Conservation (phyloP, 2,113 vertebrate genomes). For the human region GRCh38 chr1:61112001-61112500, state of each 20-base stretch:
- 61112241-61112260: slow-evolving; percentile 22
- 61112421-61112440: not conserved
- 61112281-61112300: not conserved
- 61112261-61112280: not conserved
- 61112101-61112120: slow-evolving; percentile 90
- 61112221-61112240: slow-evolving; percentile 62
- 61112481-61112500: not conserved
- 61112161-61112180: slow-evolving; percentile 80
- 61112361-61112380: not conserved
- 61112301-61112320: not conserved
- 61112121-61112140: slow-evolving; percentile 84
- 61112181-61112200: slow-evolving; percentile 69
- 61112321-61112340: not conserved
- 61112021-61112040: slow-evolving; percentile 96
- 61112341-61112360: not conserved
- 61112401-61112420: not conserved
- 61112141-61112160: slow-evolving; percentile 77
- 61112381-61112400: not conserved
- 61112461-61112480: not conserved
- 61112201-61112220: slow-evolving; percentile 78
- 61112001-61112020: slow-evolving; percentile 95
- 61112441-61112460: not conserved
- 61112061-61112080: slow-evolving; percentile 96
- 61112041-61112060: slow-evolving; percentile 99
- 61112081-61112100: slow-evolving; percentile 92